Conservation (phyloP, 2,113 vertebrate genomes). For the Gallinago paraguaiae region DNA sequence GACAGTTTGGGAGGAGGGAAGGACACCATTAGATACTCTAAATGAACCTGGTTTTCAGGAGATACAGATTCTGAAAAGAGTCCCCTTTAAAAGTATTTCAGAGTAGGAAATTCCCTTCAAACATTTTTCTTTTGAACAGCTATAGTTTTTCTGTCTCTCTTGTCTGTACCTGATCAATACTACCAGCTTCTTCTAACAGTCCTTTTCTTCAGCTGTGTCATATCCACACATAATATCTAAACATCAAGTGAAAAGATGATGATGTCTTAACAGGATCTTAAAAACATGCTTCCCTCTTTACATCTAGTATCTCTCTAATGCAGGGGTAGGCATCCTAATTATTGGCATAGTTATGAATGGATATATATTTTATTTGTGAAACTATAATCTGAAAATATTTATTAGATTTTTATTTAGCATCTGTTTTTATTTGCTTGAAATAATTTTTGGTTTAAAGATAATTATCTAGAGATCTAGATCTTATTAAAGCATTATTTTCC, state of each 20-base stretch:
- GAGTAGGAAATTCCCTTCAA: background rate
- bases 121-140: background rate
- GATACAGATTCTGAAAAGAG: background rate
- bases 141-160: background rate
- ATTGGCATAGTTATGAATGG: background rate
- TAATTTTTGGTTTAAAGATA: background rate
- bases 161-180: background rate
- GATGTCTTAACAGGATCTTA: background rate
- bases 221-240: background rate
- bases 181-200: background rate
- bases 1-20: background rate
- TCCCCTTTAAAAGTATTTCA: background rate
- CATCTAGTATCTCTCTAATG: background rate
- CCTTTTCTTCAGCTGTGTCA: background rate
- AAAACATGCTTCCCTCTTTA: background rate
- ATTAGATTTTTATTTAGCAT: background rate
- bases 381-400: background rate
- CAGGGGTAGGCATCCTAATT: background rate
- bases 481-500: background rate
- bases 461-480: background rate
- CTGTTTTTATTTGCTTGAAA: background rate
- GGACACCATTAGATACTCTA: background rate
- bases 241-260: background rate
- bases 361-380: background rate
- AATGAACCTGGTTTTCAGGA: background rate